Evolutionary conservation across 2,888 invertebrate species (phyloP).

Genomic region (Lasioglossum vierecki): DNA sequence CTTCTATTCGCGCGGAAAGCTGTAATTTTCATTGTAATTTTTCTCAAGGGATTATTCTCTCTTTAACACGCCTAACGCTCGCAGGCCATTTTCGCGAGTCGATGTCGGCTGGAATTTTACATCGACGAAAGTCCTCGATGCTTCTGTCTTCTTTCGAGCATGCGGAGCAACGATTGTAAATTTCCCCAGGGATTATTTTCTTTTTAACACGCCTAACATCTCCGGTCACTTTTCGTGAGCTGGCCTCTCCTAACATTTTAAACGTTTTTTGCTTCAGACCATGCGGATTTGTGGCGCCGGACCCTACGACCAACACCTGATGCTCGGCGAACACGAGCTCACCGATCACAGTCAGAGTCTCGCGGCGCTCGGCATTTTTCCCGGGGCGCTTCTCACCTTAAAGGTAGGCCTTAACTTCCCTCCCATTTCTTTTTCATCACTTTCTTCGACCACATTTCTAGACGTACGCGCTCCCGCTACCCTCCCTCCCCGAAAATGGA

Average conservation of each 20-base stretch:
- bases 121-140: neutral
- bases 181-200: neutral
- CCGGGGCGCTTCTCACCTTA: conserved; percentile 79
- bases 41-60: neutral
- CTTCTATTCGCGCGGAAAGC: neutral
- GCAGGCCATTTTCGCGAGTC: neutral
- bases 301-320: conserved; percentile 80
- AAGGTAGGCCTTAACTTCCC: conserved; percentile 73
- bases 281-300: conserved; percentile 81
- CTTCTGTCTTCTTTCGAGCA: neutral
- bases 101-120: neutral
- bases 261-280: conserved; percentile 72
- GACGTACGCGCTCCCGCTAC: neutral
- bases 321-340: conserved; percentile 79
- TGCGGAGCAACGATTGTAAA: neutral
- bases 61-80: neutral
- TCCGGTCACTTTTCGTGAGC: neutral
- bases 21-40: neutral
- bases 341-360: conserved; percentile 79
- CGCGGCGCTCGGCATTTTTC: conserved; percentile 80
- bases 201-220: neutral
- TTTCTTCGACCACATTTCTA: neutral
- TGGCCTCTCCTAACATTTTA: conserved; percentile 1
- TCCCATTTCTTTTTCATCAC: neutral
- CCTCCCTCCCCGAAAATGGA: neutral